phyloP scores from a whole-genome alignment of 2,797 vertebrate species.

The Ptychadena robeensis region DNA sequence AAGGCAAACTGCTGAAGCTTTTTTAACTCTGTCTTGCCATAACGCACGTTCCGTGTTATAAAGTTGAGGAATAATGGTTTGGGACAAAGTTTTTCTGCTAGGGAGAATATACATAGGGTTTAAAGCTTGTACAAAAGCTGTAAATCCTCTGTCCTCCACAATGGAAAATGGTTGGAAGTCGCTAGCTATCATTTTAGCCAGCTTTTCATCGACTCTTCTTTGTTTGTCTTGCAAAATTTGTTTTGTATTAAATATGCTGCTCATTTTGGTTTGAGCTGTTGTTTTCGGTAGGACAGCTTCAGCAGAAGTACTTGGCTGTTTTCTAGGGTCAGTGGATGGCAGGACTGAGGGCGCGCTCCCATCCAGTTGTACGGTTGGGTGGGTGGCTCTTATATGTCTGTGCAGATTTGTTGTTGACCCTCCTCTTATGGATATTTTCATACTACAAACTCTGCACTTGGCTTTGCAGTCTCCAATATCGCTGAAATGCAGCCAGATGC shows the following conservation, averaged over 20 bases:
- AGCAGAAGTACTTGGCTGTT: too few species aligned
- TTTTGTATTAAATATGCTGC: not conserved
- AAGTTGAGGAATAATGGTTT: not conserved
- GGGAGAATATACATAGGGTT: not conserved
- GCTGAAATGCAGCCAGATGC: too few species aligned
- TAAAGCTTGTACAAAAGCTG: not conserved
- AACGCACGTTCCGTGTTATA: not conserved
- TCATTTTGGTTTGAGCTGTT: not conserved
- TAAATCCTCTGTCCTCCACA: conserved; percentile 4
- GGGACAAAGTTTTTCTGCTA: not conserved
- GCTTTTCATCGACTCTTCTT: not conserved
- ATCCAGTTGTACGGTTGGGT: too few species aligned
- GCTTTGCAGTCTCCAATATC: too few species aligned
- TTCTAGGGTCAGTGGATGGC: too few species aligned
- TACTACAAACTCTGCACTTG: too few species aligned
- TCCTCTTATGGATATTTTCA: too few species aligned
- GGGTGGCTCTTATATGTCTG: too few species aligned
- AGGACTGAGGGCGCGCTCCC: too few species aligned
- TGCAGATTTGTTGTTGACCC: too few species aligned
- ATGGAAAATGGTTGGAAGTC: not conserved
- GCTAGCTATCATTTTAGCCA: not conserved
- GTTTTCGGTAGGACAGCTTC: too few species aligned
- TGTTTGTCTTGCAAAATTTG: not conserved
- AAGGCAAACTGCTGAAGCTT: not conserved
- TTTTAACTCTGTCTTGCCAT: not conserved